Evolutionary conservation across 2,797 vertebrate species (phyloP).

Genomic region (Schizopygopsis malacanthus): DNA sequence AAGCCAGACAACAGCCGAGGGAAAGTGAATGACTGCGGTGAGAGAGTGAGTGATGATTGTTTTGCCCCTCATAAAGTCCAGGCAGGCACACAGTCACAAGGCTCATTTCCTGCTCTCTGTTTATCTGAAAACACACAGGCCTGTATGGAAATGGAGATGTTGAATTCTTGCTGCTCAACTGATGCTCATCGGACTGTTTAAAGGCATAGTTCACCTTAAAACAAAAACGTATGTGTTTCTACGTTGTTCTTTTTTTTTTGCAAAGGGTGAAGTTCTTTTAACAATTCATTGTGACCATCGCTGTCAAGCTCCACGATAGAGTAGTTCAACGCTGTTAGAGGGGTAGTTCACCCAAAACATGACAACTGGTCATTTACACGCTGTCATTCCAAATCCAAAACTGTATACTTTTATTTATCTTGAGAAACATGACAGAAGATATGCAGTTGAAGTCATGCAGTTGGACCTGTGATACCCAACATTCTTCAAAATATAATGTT

Average conservation of each 20-base stretch:
- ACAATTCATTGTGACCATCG: not conserved
- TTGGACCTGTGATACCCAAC: not conserved
- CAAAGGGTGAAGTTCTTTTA: not conserved
- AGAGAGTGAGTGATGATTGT: constrained; percentile 21
- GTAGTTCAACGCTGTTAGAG: not conserved
- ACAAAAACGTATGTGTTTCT: not conserved
- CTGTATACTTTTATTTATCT: not conserved
- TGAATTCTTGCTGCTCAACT: constrained; percentile 45
- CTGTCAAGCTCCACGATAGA: not conserved
- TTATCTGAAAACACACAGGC: constrained; percentile 61
- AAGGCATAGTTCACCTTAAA: constrained; percentile 37
- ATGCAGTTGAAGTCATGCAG: not conserved
- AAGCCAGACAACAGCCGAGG: not conserved
- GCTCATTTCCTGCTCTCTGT: constrained; percentile 71
- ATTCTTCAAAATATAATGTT: not conserved
- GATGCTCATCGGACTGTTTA: constrained; percentile 42
- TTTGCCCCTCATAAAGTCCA: constrained; percentile 30
- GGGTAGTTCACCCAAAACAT: not conserved
- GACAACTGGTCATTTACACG: not conserved
- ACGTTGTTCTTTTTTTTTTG: not conserved
- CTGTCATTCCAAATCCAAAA: not conserved
- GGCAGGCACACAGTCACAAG: constrained; percentile 54
- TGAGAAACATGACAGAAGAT: not conserved
- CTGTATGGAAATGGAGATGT: constrained; percentile 60
- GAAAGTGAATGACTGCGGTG: not conserved